Base-by-base conservation (phyloP, 2,113 vertebrate species). In the Cheirogaleus medius region DNA sequence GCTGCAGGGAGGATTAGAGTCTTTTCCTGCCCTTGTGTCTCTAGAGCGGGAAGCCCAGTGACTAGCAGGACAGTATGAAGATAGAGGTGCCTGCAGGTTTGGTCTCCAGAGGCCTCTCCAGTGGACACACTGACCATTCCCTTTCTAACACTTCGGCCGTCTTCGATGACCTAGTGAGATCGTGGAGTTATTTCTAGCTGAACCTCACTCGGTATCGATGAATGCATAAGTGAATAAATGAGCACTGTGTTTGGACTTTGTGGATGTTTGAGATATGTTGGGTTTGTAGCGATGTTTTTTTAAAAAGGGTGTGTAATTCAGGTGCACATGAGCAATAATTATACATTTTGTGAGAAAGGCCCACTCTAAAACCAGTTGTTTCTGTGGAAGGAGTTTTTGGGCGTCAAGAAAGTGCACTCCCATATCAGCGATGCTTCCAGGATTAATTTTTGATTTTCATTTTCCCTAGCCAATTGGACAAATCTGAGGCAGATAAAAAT, bases 181-280 rank as follows among this genome's bases (percentile, higher is more conserved):
- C 1, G 6, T 14, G 23, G 14, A 34, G 32, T 68, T 32, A 7
- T 80, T n/a, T 52, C 15, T 49, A 20, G 42, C 42, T 9, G n/a
- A 68, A 17, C n/a, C 5, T 0, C 8, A 1, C 5, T 0, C 8
- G 3, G 17, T 20, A 2, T 13, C 5, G 23, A 32, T 3, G 34
- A 73, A 6, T 20, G 17, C 15, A 2, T 13, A 4, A 23, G 49
- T 3, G 34, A 73, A 5, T 20, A 32, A 32, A 1, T 27, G 82
- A 76, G 37, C 13, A 32, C 29, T 1, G 0, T 11, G 20, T 47
- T 13, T 83, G 44, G 25, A 15, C 34, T 73, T 52, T 1, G 0
- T 2, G 47, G 42, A n/a, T 2, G 1, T 29, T 8, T 6, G 27
- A 32, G 34, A 23, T 1, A 27, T 27, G 44, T 64, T n/a, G 42